These are phyloP conservation scores for Platyrinchus mystaceus DNA, from an alignment of 2,797 vertebrate genomes.

Conservation along the genomic window DNA sequence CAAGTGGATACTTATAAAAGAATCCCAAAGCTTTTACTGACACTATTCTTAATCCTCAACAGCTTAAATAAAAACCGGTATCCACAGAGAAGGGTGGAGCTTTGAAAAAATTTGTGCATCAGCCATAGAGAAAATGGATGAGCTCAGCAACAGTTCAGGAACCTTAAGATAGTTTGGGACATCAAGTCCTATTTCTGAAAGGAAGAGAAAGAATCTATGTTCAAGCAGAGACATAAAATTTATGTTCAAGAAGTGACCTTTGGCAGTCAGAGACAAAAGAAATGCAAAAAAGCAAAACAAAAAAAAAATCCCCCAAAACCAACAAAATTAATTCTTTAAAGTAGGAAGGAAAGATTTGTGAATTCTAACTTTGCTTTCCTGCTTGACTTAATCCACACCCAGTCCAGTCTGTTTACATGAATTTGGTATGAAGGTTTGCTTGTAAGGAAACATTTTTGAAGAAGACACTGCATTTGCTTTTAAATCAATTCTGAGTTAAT, in stretches of 20 bases:
- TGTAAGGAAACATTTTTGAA: not conserved
- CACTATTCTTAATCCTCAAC: not conserved
- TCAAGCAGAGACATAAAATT: not conserved
- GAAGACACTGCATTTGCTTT: not conserved
- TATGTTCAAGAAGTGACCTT: not conserved
- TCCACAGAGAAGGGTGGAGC: not conserved
- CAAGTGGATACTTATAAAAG: not conserved
- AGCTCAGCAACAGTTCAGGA: not conserved
- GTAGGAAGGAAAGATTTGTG: not conserved
- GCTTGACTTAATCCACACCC: not conserved
- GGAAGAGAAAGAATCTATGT: not conserved
- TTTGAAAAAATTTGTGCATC: not conserved
- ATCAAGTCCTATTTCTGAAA: not conserved
- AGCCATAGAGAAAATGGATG: not conserved
- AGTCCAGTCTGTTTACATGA: accelerated
- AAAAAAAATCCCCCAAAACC: not conserved
- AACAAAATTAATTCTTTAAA: not conserved
- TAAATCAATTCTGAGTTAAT: not conserved
- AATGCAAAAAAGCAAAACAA: not conserved
- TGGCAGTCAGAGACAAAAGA: not conserved
- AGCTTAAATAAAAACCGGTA: not conserved
- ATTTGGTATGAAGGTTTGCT: not conserved
- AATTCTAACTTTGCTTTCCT: not conserved
- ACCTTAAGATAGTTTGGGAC: not conserved
- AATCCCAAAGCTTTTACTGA: not conserved